Base-by-base conservation (phyloP, 2,113 vertebrate species). In the Lasiurus borealis region DNA sequence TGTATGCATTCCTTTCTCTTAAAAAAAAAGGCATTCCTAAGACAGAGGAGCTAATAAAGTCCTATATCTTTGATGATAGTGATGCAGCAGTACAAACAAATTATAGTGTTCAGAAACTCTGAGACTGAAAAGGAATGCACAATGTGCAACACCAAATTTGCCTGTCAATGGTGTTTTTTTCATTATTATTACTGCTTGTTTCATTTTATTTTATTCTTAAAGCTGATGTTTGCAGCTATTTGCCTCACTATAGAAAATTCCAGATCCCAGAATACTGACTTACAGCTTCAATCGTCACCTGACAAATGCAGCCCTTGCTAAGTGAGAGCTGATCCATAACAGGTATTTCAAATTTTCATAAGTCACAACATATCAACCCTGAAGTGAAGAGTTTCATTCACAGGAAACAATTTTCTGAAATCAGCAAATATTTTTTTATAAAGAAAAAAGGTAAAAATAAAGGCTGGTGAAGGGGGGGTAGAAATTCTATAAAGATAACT, bases 61-160 rank as follows among this genome's bases (percentile, higher is more conserved):
- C 97, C 97, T 96, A 73, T 97, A 98, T 98, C 97, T 97, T 77
- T 97, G 98, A 98, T 97, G 97, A 98, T 96, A 98, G 97, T 97
- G 97, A 98, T 98, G 96, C 97, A 97, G 96, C 95, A 96, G 97
- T 94, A 92, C 96, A 97, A 98, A 98, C 97, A 98, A 99, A 98
- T 99, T 98, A 98, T 54, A 98, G 98, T 98, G 98, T 98, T 98
- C 98, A 98, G 97, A 95, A 98, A 98, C 97, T 98, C 96, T 98
- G 98, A 98, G 98, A 96, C 98, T 98, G 96, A 97, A 98, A 97
- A 98, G 97, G 98, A 98, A 98, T 98, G 97, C 96, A 98, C 97
- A 97, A 97, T 0, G 91, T 98, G 77, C 93, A 98, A 98, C 98
- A 98, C 96, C 98, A 98, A 98, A 98, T 98, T 98, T 98, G 97